Base-by-base conservation (phyloP, 1,140 invertebrate genomes). In the Argopecten irradians region DNA sequence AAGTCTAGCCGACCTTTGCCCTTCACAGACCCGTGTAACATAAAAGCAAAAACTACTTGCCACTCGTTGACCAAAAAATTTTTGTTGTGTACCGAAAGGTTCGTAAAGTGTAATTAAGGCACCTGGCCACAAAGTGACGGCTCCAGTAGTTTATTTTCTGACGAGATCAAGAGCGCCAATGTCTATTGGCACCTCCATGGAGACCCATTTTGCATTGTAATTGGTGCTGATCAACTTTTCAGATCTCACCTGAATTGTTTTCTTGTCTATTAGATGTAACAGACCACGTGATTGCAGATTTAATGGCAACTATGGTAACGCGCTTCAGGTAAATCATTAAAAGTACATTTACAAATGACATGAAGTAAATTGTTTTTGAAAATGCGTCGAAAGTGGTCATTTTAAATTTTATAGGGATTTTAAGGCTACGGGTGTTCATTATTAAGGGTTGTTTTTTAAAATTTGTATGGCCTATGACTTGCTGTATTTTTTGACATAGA, bases 171-270 rank as follows among this genome's bases (percentile, higher is more conserved):
- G 55, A 71, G 28, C 28, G 55, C 28, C 55, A 71, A 71, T 71
- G 55, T 71, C 55, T 71, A 28, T 22, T n/a, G 5, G n/a, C 1
- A 71, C n/a, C n/a, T 71, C 55, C 55, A 71, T 8, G 28, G 55
- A 71, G 55, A 71, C 22, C 28, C n/a, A 28, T 71, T 71, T 71
- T 71, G 28, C 28, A 28, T 28, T n/a, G 55, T 22, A 71, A 28
- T 71, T 71, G 55, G 55, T 71, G 55, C 55, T n/a, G n/a, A 71
- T 71, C 55, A 71, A 71, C 55, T 71, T 71, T 71, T 71, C 55
- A 28, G 55, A 71, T 28, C n/a, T 71, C 16, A 8, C 22, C 5
- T 71, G 55, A 71, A n/a, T 28, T 0, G 3, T 71, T 16, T 71
- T 28, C 55, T 28, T 71, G 55, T 71, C 55, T 71, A 71, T n/a